Conservation (phyloP, 2,888 invertebrate species). For the Proisotoma minuta region DNA sequence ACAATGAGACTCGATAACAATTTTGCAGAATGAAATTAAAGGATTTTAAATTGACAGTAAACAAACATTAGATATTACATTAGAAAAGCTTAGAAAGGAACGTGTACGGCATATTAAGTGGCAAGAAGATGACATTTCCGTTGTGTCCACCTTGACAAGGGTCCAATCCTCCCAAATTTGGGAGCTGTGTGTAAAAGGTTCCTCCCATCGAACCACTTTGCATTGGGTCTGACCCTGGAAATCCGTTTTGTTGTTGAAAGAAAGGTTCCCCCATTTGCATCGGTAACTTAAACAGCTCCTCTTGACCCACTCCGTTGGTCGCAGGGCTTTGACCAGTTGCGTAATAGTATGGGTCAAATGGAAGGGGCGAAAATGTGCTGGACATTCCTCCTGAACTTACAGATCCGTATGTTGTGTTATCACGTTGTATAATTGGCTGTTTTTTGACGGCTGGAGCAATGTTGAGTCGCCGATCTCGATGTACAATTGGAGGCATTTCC, state of each 20-base stretch:
- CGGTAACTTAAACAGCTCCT: not conserved
- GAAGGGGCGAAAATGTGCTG: not conserved
- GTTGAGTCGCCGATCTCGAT: conserved; percentile 75
- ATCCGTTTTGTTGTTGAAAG: not conserved
- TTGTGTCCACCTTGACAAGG: not conserved
- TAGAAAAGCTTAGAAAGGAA: too few species aligned
- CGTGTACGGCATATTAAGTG: not conserved
- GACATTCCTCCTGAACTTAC: not conserved
- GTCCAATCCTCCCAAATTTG: not conserved
- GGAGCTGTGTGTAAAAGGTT: not conserved
- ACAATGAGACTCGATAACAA: too few species aligned
- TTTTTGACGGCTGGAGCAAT: conserved; percentile 83
- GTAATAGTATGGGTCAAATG: conserved; percentile 5
- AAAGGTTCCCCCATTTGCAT: not conserved
- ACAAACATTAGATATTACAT: too few species aligned
- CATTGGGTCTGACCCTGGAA: too few species aligned
- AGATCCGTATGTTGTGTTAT: not conserved
- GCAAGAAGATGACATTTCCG: not conserved
- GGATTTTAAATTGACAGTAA: too few species aligned
- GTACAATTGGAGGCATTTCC: conserved; percentile 48
- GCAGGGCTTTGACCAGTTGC: not conserved
- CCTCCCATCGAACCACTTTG: too few species aligned
- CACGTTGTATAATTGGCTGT: conserved; percentile 52
- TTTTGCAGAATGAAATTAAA: too few species aligned
- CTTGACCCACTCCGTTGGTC: too few species aligned